These are phyloP conservation scores for Eleginops maclovinus DNA, from an alignment of 2,113 vertebrate genomes.

Conservation along the genomic window DNA sequence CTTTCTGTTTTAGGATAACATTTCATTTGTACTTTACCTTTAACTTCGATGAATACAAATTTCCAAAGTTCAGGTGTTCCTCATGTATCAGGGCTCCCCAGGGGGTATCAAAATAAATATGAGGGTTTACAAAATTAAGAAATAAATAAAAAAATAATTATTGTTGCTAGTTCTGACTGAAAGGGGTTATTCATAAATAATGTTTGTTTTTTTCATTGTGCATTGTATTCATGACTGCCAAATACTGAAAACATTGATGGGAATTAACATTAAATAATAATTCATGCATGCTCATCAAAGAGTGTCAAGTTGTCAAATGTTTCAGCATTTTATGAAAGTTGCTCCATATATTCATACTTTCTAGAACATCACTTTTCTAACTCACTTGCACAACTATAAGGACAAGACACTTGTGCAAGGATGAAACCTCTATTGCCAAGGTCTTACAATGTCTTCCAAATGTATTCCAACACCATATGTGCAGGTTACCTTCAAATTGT, in stretches of 20 bases:
- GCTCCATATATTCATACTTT: not conserved
- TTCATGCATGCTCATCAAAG: too few species aligned
- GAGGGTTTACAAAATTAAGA: not conserved
- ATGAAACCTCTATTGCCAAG: not conserved
- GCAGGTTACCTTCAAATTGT: not conserved
- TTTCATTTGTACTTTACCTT: constrained; percentile 11
- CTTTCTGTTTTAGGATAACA: constrained; percentile 7
- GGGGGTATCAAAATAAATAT: not conserved
- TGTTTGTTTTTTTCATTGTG: not conserved
- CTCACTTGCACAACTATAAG: not conserved
- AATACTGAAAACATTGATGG: not conserved
- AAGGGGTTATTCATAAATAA: not conserved
- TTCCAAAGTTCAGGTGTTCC: not conserved
- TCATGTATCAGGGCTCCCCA: not conserved
- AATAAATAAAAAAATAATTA: not conserved
- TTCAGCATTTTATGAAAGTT: too few species aligned
- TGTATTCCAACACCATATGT: not conserved
- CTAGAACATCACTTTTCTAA: not conserved
- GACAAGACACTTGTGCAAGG: not conserved
- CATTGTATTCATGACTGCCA: not conserved
- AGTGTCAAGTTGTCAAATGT: too few species aligned
- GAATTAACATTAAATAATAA: not conserved
- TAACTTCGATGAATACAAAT: not conserved
- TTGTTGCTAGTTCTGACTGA: not conserved
- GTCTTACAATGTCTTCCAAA: not conserved